These are phyloP conservation scores for Planiliza haematocheilus DNA, from an alignment of 2,113 vertebrate species.

Conservation along the genomic window DNA sequence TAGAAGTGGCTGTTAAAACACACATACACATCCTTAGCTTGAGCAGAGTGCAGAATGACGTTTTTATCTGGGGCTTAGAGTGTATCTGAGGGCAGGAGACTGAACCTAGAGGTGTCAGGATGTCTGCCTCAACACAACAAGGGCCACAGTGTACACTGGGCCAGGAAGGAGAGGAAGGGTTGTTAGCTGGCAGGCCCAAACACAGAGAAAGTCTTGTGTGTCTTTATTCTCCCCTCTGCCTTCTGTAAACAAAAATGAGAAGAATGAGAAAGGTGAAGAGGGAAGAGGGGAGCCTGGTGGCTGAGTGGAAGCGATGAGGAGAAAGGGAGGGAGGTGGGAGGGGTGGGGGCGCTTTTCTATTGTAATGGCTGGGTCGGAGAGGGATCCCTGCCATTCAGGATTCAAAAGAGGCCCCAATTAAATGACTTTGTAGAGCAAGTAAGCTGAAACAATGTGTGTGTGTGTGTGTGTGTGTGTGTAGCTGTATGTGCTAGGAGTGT, in stretches of 20 bases:
- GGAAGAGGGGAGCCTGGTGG: slow-evolving; percentile 36
- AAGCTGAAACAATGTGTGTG: slow-evolving; percentile 45
- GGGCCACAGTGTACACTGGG: slow-evolving; percentile 3
- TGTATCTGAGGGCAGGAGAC: slow-evolving; percentile 5
- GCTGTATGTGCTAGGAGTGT: slow-evolving; percentile 2
- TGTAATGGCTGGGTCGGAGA: slow-evolving; percentile 77
- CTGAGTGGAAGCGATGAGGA: slow-evolving; percentile 46
- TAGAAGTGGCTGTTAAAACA: slow-evolving; percentile 12
- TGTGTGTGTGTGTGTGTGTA: slow-evolving; percentile 22
- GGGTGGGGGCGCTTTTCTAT: slow-evolving; percentile 41
- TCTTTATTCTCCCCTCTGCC: slow-evolving; percentile 31
- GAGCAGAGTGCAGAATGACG: slow-evolving; percentile 2
- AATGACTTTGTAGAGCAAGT: slow-evolving; percentile 86
- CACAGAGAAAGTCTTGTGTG: slow-evolving; percentile 52
- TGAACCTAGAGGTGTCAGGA: slow-evolving; percentile 60
- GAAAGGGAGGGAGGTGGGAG: slow-evolving; percentile 16
- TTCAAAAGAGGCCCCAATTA: slow-evolving; percentile 88
- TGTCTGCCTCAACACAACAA: slow-evolving; percentile 34
- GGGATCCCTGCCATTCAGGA: slow-evolving; percentile 78
- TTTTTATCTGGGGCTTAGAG: slow-evolving; percentile 22
- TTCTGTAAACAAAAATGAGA: slow-evolving; percentile 66
- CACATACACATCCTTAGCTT: neutral
- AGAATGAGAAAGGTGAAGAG: slow-evolving; percentile 39
- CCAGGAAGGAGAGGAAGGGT: slow-evolving; percentile 27
- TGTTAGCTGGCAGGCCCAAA: slow-evolving; percentile 52